These are phyloP conservation scores for Paradisaea rubra DNA, from an alignment of 2,113 vertebrate genomes.

Conservation along the genomic window DNA sequence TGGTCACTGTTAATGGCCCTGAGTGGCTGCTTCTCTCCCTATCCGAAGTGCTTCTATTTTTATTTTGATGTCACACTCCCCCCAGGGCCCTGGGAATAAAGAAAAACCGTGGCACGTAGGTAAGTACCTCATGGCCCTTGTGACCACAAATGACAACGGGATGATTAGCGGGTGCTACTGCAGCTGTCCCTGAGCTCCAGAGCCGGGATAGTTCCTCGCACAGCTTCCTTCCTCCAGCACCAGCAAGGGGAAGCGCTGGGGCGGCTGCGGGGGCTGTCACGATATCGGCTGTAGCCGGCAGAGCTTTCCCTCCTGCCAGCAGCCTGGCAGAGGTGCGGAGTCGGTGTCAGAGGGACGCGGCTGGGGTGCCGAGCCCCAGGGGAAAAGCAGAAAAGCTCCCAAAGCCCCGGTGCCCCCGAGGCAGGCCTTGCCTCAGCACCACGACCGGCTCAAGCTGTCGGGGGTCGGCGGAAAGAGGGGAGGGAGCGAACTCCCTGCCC, in stretches of 20 bases:
- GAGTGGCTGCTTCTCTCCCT: neutral
- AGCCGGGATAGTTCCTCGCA: neutral
- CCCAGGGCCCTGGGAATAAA: too few relatives aligned
- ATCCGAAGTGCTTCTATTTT: neutral
- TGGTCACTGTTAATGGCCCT: neutral
- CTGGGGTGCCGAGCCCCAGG: neutral
- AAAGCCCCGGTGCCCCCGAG: neutral
- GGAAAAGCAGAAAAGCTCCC: neutral
- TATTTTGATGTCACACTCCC: neutral
- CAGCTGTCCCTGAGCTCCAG: neutral
- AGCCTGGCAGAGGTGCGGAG: neutral
- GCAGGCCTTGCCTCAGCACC: neutral
- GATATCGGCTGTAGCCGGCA: neutral
- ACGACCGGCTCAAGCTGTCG: neutral
- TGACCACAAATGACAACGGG: neutral
- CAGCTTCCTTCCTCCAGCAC: neutral
- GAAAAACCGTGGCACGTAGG: neutral
- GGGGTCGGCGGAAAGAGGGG: neutral
- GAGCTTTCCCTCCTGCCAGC: neutral
- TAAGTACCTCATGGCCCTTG: neutral
- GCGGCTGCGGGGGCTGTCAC: too few relatives aligned
- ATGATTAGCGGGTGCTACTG: rapidly evolving
- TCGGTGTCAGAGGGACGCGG: neutral
- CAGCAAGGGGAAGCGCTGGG: neutral
- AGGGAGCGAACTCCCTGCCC: neutral